Percentiles rank a stretch among this genome's conserved stretches.
Conservation (phyloP, 2,888 invertebrate genomes). For the Margaritifera margaritifera region DNA sequence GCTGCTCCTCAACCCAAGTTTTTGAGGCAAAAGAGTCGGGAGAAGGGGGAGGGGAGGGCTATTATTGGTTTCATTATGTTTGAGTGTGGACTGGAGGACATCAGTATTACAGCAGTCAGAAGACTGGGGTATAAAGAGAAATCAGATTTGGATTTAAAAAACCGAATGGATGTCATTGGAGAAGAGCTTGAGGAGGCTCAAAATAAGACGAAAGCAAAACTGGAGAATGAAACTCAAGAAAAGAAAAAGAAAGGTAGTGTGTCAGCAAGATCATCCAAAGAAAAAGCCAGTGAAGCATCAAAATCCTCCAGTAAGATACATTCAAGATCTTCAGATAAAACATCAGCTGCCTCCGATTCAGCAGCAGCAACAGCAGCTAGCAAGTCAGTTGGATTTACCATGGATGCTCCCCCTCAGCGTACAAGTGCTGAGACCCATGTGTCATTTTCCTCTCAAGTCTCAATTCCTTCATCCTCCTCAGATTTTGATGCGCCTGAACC, state of each 20-base stretch:
- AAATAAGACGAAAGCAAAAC: constrained; percentile 38
- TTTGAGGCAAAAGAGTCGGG: constrained; percentile 36
- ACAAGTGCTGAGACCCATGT: constrained; percentile 2
- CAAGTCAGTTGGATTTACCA: no score
- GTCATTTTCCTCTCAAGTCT: constrained; percentile 56
- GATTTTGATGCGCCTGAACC: constrained; percentile 33
- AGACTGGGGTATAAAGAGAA: constrained; percentile 61
- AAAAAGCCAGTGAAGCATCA: no score
- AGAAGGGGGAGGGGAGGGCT: constrained; percentile 26
- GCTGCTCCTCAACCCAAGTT: constrained; percentile 42
- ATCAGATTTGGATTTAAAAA: constrained; percentile 41
- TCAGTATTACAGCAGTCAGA: constrained; percentile 85
- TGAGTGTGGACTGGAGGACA: constrained; percentile 94
- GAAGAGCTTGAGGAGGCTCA: constrained; percentile 43
- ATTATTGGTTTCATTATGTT: constrained; percentile 88
- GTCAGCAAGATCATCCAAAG: no score
- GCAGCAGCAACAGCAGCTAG: no score
- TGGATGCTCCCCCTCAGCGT: no score
- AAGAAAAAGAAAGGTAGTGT: neutral
- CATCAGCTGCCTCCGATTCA: no score
- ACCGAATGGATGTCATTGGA: constrained; percentile 49
- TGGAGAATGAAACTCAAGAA: constrained; percentile 28
- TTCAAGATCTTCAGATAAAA: no score
- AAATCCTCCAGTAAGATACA: no score
- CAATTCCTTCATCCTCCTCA: constrained; percentile 44